Evolutionary conservation across 2,113 vertebrate species (phyloP).

Genomic region (Pithys albifrons): DNA sequence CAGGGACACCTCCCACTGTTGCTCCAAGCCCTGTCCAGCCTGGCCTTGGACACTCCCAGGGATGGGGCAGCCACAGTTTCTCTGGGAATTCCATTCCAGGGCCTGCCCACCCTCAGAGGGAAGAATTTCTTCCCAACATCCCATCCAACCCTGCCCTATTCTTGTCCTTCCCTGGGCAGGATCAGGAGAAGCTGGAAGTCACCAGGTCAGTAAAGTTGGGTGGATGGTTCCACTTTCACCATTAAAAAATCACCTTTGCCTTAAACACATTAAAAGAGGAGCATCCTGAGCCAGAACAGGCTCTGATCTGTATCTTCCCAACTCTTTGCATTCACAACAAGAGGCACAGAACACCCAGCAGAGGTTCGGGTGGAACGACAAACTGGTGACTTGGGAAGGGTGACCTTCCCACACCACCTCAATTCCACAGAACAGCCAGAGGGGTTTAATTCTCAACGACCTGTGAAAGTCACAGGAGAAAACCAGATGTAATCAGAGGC

Average conservation of each 20-base stretch:
- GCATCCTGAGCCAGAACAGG: not conserved
- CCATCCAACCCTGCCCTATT: not conserved
- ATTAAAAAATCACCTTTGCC: not conserved
- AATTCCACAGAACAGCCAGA: not conserved
- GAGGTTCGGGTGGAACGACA: not conserved
- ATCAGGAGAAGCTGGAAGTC: not conserved
- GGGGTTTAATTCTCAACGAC: not conserved
- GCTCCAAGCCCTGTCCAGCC: accelerated
- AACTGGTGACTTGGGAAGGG: not conserved
- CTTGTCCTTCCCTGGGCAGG: not conserved
- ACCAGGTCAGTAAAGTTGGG: not conserved
- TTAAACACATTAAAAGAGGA: not conserved
- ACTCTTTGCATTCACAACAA: not conserved
- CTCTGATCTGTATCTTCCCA: not conserved
- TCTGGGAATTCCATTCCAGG: not conserved
- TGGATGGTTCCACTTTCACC: not conserved
- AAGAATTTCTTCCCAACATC: not conserved
- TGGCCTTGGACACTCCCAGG: not conserved
- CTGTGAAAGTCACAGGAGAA: not conserved
- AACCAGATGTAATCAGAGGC: not conserved
- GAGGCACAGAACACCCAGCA: not conserved
- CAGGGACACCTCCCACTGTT: not conserved
- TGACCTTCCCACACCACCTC: not conserved
- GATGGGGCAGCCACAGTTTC: not conserved
- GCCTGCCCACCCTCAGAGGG: accelerated